Conservation (phyloP, 2,113 vertebrate species). For the Eclectus roratus region DNA sequence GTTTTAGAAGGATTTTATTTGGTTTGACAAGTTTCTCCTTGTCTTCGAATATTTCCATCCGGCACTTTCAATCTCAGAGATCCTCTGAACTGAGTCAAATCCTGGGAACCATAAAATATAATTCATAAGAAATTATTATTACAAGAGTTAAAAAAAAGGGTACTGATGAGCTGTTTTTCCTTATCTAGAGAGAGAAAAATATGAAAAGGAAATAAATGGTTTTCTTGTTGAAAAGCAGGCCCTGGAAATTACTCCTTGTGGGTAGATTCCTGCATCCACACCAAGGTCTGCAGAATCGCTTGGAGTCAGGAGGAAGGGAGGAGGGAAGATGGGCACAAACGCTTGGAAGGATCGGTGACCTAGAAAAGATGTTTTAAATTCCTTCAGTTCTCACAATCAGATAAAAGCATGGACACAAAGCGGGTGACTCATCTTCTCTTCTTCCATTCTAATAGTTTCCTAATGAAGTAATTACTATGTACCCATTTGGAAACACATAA, state of each 20-base stretch:
- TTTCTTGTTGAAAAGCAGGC: neutral
- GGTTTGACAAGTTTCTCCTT: neutral
- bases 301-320: neutral
- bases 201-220: neutral
- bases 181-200: neutral
- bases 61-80: neutral
- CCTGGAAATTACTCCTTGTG: neutral
- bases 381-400: slow-evolving; percentile 49
- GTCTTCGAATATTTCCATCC: neutral
- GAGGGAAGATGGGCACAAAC: neutral
- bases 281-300: slow-evolving; percentile 19
- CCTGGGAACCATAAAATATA: neutral
- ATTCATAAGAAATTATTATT: neutral
- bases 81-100: neutral
- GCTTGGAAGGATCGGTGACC: slow-evolving; percentile 26
- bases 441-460: slow-evolving; percentile 55
- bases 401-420: slow-evolving; percentile 39
- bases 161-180: neutral
- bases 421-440: slow-evolving; percentile 40
- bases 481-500: neutral
- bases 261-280: neutral
- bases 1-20: neutral
- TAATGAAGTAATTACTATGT: slow-evolving; percentile 57
- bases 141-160: rapidly evolving
- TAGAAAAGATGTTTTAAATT: slow-evolving; percentile 61